Conservation (phyloP, 1,140 invertebrate genomes). For the Bombus superbus region DNA sequence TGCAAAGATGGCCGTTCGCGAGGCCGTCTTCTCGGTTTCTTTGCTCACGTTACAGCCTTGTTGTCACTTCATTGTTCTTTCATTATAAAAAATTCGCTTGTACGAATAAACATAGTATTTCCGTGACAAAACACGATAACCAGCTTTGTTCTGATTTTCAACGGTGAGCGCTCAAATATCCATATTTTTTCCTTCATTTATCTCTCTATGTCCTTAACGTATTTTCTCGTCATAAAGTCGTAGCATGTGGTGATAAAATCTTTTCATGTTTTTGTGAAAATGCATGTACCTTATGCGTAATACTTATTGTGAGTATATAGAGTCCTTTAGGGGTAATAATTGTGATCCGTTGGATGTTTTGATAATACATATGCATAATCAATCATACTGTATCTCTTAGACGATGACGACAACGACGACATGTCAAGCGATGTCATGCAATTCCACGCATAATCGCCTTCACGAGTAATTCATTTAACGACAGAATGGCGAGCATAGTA, state of each 20-base stretch:
- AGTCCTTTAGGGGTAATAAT: background rate
- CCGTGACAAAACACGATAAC: conserved; percentile 4
- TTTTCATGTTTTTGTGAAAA: background rate
- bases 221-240: conserved; percentile 25
- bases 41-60: conserved; percentile 41
- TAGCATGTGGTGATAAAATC: conserved; percentile 27
- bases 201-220: conserved; percentile 19
- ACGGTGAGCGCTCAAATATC: conserved; percentile 49
- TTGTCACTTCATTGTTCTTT: conserved; percentile 30
- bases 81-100: conserved; percentile 26
- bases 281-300: background rate
- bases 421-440: conserved; percentile 53
- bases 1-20: conserved; percentile 75
- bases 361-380: conserved; percentile 7
- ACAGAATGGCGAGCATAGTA: conserved; percentile 27
- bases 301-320: background rate
- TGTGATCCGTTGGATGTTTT: background rate
- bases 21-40: conserved; percentile 59
- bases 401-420: conserved; percentile 34
- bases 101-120: background rate
- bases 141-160: conserved; percentile 19
- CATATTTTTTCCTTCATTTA: conserved; percentile 28
- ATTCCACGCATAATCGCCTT: conserved; percentile 56
- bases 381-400: conserved; percentile 20
- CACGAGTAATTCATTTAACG: conserved; percentile 55